Base-by-base conservation (phyloP, 2,888 invertebrate species). In the Lacanobia oleracea region DNA sequence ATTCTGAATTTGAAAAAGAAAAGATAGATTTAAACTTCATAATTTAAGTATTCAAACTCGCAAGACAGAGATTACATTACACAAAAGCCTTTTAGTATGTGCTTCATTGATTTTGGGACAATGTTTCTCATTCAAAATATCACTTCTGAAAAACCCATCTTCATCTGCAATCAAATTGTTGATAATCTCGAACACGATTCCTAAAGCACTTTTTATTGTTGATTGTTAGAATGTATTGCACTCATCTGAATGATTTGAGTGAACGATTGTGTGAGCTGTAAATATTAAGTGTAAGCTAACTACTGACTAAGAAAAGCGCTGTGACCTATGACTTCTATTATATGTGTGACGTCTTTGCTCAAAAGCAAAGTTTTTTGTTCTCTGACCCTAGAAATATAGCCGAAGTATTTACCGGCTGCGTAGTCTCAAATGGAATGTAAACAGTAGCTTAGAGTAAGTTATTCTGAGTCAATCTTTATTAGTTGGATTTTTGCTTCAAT, bases 151-250 rank as follows among this genome's bases (percentile, higher is more conserved):
- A 60, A 56, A 63, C 23, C 56, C 33, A 61, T 69, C 48, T 71
- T 62, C 54, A 27, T 67, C 57, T 72, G 59, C 72, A 73, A 73
- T 75, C 40, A 79, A 80, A 81, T 86, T 86, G 83, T 85, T 87
- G 82, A 87, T 83, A 86, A 81, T 85, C 84, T 86, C 81, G 80
- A 86, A 90, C 83, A 82, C 85, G 78, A 89, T 88, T 90, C 89
- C 88, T 92, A 91, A 88, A 90, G 92, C 94, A 94, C 94, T 88
- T 88, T 88, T 90, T 83, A 90, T 92, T 92, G 92, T 93, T 93
- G 89, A 89, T 93, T 91, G 90, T 94, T 94, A 94, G 91, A 87
- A 90, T 87, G 81, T 89, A 88, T 86, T 90, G 94, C 94, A 94
- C 94, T 91, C 81, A 90, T 88, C 87, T 88, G 85, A 90, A 90